Percentiles rank a stretch among this genome's conserved stretches.
Conservation (phyloP, 2,888 invertebrate genomes). For the Acleris literana region DNA sequence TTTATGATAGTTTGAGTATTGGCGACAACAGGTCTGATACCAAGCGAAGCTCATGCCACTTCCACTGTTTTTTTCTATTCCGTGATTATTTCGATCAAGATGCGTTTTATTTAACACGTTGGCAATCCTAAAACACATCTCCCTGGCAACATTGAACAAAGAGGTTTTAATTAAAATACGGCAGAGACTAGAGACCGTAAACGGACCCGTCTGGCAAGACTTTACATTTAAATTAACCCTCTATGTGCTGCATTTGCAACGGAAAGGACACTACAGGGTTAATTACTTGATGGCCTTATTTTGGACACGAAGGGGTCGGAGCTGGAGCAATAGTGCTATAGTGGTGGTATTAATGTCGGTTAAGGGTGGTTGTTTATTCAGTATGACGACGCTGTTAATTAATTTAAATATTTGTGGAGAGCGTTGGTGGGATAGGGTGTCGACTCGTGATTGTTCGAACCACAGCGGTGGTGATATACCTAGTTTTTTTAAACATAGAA, state of each 20-base stretch:
- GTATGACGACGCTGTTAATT: too few relatives aligned
- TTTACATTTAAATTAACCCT: conserved; percentile 51
- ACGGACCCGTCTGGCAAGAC: conserved; percentile 42
- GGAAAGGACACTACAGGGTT: conserved; percentile 3
- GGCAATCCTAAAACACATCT: conserved; percentile 18
- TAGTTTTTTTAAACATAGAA: too few relatives aligned
- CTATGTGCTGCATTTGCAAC: conserved; percentile 12
- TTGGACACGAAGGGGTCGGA: background rate
- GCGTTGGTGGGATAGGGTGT: too few relatives aligned
- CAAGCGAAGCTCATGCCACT: too few relatives aligned
- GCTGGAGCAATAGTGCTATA: background rate
- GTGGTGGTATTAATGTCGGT: background rate
- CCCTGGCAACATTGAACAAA: conserved; percentile 39
- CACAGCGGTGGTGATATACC: too few relatives aligned
- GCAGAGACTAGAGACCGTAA: conserved; percentile 33
- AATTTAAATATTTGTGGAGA: too few relatives aligned
- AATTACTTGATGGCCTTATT: conserved; percentile 18
- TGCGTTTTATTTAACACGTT: background rate
- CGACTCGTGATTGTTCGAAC: too few relatives aligned
- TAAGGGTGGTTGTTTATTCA: too few relatives aligned
- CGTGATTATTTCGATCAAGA: too few relatives aligned
- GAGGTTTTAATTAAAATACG: conserved; percentile 49
- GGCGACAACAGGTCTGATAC: too few relatives aligned
- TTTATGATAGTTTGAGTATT: too few relatives aligned
- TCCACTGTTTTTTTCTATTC: too few relatives aligned